A percentile compares a stretch with the other conserved stretches of the same genome.
phyloP scores from a whole-genome alignment of 2,797 vertebrate genomes.

The Sitta carolinensis region DNA sequence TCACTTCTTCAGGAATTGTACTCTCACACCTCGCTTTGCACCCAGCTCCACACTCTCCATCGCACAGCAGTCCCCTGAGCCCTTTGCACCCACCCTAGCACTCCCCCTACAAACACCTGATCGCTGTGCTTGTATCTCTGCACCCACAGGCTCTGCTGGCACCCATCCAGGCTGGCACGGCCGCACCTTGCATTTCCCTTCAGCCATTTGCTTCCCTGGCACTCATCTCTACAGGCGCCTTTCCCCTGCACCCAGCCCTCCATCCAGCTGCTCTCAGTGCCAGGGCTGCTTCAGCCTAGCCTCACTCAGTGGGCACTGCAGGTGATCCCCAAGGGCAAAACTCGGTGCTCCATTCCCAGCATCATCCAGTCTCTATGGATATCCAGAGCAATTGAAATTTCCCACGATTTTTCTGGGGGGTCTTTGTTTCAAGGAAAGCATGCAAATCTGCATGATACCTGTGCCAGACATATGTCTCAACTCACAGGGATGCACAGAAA shows the following conservation, averaged over 20 bases:
- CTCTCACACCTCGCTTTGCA: neutral
- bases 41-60: no score
- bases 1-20: neutral
- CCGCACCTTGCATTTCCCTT: no score
- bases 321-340: neutral
- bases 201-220: neutral
- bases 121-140: neutral
- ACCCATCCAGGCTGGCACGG: neutral
- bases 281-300: neutral
- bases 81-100: neutral
- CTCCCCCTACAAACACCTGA: no score
- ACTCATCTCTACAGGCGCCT: neutral
- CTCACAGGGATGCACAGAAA: neutral
- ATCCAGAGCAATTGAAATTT: neutral
- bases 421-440: neutral
- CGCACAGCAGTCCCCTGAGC: neutral
- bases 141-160: neutral
- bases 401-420: fast-evolving
- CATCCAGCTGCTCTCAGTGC: neutral
- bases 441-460: neutral
- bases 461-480: fast-evolving
- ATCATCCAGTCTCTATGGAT: neutral
- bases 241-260: neutral
- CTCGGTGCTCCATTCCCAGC: neutral
- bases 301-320: no score